Percentiles rank a stretch among this genome's conserved stretches.
These are phyloP conservation scores for Bubo scandiacus DNA, from an alignment of 2,113 vertebrate genomes.

Conservation along the genomic window DNA sequence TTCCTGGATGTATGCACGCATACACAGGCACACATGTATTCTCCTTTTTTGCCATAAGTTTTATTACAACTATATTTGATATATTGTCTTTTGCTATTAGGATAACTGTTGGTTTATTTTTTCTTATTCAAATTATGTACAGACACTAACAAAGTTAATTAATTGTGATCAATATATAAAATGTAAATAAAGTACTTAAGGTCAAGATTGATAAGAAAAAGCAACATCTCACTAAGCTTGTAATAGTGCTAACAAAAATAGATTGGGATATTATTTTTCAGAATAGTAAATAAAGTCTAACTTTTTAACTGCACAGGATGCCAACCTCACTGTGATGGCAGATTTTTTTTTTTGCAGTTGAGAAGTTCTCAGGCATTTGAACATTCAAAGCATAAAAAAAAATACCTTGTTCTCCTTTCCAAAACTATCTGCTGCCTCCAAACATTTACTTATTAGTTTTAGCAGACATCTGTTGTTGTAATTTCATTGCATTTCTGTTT, in stretches of 20 bases:
- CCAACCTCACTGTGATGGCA: not conserved
- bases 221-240: not conserved
- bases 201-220: not conserved
- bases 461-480: not conserved
- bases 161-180: not conserved
- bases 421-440: not conserved
- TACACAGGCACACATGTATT: not conserved
- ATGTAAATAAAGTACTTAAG: not conserved
- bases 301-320: not conserved
- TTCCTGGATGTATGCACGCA: not conserved
- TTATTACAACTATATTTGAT: not conserved
- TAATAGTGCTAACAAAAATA: not conserved
- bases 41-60: not conserved
- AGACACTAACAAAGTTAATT: not conserved
- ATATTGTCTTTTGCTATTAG: not conserved
- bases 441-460: not conserved
- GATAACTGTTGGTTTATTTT: not conserved
- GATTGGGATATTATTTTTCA: too few species aligned
- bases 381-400: not conserved
- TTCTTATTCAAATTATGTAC: not conserved
- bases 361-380: not conserved
- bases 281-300: not conserved
- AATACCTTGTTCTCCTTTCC: not conserved
- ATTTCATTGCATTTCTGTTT: not conserved
- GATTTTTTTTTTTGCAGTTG: not conserved